phyloP scores from a whole-genome alignment of 2,888 invertebrate genomes.

The Atherix ibis region DNA sequence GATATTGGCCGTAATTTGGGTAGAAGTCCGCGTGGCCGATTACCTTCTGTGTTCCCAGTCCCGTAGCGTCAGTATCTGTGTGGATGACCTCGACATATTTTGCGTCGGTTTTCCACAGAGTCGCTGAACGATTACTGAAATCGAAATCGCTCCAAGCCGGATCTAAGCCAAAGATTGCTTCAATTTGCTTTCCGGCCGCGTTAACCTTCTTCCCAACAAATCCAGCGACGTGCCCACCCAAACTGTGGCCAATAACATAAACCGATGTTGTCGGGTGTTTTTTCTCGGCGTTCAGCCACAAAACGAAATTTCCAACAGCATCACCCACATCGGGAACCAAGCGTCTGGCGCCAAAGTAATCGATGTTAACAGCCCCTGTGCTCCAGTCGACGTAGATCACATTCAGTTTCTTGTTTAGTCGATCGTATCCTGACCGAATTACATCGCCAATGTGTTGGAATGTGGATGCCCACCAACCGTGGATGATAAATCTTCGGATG shows the following conservation, averaged over 20 bases:
- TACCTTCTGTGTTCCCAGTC: slow-evolving; percentile 20
- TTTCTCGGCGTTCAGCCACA: not conserved
- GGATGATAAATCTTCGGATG: no score
- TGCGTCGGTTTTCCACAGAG: slow-evolving; percentile 27
- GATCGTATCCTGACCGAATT: no score
- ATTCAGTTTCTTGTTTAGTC: no score
- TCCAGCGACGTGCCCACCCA: slow-evolving; percentile 30
- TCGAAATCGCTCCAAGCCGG: slow-evolving; percentile 27
- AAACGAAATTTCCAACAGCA: not conserved
- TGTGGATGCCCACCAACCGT: no score
- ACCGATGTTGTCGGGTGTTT: not conserved
- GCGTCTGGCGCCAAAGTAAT: not conserved
- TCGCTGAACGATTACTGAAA: slow-evolving; percentile 16
- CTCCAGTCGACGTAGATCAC: not conserved
- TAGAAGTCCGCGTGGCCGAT: slow-evolving; percentile 30
- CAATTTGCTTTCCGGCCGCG: slow-evolving; percentile 18
- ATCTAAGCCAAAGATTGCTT: slow-evolving; percentile 27
- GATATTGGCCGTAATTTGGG: slow-evolving; percentile 26
- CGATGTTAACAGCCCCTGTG: not conserved
- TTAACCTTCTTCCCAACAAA: slow-evolving; percentile 21
- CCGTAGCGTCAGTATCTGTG: slow-evolving; percentile 23
- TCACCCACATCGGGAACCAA: not conserved
- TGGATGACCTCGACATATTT: slow-evolving; percentile 29
- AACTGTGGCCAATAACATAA: slow-evolving; percentile 27
- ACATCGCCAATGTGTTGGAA: no score